phyloP scores from a whole-genome alignment of 1,140 invertebrate genomes.

The Diploscapter pachys region DNA sequence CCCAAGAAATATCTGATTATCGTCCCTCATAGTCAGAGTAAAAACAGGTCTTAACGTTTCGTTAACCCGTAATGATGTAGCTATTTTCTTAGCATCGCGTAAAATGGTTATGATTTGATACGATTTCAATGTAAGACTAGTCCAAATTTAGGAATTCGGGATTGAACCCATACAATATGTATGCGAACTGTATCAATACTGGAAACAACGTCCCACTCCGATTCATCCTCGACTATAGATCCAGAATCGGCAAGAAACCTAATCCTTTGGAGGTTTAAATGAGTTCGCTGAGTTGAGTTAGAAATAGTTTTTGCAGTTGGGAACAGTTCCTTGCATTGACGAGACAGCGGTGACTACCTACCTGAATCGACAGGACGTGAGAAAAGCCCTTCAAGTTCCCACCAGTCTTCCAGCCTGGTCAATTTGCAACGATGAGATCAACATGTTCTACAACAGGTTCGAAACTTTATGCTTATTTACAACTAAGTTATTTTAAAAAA shows the following conservation, averaged over 20 bases:
- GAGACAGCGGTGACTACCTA: constrained; percentile 38
- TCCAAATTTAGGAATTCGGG: constrained; percentile 12
- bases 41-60: too few species aligned
- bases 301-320: constrained; percentile 19
- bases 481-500: too few species aligned
- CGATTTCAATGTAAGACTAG: too few species aligned
- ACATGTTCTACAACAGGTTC: constrained; percentile 24
- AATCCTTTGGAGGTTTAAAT: background rate
- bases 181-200: constrained; percentile 23
- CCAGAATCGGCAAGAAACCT: constrained; percentile 26
- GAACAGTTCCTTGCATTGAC: constrained; percentile 33
- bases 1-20: too few species aligned
- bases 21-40: too few species aligned
- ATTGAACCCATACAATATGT: constrained; percentile 42
- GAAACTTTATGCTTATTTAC: constrained; percentile 16
- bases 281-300: background rate
- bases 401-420: constrained; percentile 24
- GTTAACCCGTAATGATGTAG: too few species aligned
- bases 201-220: constrained; percentile 11
- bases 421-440: constrained; percentile 36
- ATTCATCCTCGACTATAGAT: constrained; percentile 29
- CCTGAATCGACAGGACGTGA: constrained; percentile 29
- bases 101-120: too few species aligned
- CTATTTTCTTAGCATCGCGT: too few species aligned
- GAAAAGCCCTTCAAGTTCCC: constrained; percentile 36